Evolutionary conservation across 2,888 invertebrate species (phyloP), one percentile per base, ranked within the genome.

Genomic region (Heliothis peltigera): DNA sequence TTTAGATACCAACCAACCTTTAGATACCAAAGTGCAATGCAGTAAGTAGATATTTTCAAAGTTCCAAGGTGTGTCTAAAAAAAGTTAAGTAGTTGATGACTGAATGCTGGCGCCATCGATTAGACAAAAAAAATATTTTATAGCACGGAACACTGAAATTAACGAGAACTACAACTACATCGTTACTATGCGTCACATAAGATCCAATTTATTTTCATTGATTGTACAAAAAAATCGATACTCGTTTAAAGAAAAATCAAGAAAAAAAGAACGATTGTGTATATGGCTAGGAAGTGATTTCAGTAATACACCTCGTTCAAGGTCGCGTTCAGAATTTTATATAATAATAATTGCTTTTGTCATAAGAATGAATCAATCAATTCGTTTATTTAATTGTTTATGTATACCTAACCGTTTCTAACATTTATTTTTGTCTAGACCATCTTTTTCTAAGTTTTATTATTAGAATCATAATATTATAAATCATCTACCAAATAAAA

Each of bases 221-320:
- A n/a, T n/a, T 75, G 43, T n/a, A n/a, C n/a, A n/a, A 39, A 63
- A 73, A 64, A 56, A 64, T 18, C 42, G 19, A 39, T 53, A 56
- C 28, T 28, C 44, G 42, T 49, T 51, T 56, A 48, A 21, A 53
- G 48, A 32, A 75, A 70, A 77, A 69, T 69, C 42, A 39, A 75
- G 72, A 72, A 76, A 77, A 74, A 77, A 68, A 70, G n/a, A 73
- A 73, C 70, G 57, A 70, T 77, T 75, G 64, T 48, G 19, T 71
- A 71, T 70, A 35, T 35, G 5, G 15, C 46, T 46, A 46, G 85
- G 84, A 85, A 84, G 81, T 80, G 65, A 71, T 71, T 77, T 58
- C 35, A 49, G 58, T 77, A 82, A 79, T 67, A 49, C 25, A 64
- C 52, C 49, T 65, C 70, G 49, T 55, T 76, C 77, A 83, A 77